phyloP scores from a whole-genome alignment of 2,113 vertebrate species.

The Gadus macrocephalus region DNA sequence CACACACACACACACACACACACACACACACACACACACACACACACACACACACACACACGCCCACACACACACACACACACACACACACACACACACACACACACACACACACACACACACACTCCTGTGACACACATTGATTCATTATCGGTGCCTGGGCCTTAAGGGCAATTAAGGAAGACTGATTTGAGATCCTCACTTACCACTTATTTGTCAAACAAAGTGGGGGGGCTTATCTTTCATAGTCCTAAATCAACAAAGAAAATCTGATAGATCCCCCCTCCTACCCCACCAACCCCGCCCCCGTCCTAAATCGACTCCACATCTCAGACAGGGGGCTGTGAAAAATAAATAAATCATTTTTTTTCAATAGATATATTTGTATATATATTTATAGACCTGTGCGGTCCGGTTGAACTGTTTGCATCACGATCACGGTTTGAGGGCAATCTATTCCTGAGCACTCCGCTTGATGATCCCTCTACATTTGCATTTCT shows the following conservation, averaged over 20 bases:
- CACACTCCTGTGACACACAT: slow-evolving; percentile 81
- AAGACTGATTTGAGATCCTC: slow-evolving; percentile 85
- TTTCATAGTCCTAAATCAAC: slow-evolving; percentile 63
- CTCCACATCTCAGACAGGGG: slow-evolving; percentile 62
- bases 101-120: too few species aligned
- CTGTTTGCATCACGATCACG: slow-evolving; percentile 63
- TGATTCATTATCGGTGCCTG: slow-evolving; percentile 90
- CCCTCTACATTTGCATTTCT: slow-evolving; percentile 67
- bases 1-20: too few species aligned
- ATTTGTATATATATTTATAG: slow-evolving; percentile 68
- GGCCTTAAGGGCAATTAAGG: slow-evolving; percentile 84
- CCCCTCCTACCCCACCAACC: too few species aligned
- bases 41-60: slow-evolving; percentile 64
- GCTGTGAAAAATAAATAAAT: slow-evolving; percentile 21
- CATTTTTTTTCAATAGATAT: slow-evolving; percentile 28
- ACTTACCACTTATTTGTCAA: slow-evolving; percentile 85
- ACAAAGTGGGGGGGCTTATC: slow-evolving; percentile 57
- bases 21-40: slow-evolving; percentile 16
- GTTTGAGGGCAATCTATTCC: slow-evolving; percentile 67
- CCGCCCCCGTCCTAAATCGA: slow-evolving; percentile 56
- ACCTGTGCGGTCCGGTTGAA: slow-evolving; percentile 43
- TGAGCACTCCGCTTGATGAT: slow-evolving; percentile 71
- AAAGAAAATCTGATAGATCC: slow-evolving; percentile 69
- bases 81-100: too few species aligned
- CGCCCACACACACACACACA: too few species aligned